phyloP scores from a whole-genome alignment of 2,113 vertebrate species.

The Aspidoscelis tigris region DNA sequence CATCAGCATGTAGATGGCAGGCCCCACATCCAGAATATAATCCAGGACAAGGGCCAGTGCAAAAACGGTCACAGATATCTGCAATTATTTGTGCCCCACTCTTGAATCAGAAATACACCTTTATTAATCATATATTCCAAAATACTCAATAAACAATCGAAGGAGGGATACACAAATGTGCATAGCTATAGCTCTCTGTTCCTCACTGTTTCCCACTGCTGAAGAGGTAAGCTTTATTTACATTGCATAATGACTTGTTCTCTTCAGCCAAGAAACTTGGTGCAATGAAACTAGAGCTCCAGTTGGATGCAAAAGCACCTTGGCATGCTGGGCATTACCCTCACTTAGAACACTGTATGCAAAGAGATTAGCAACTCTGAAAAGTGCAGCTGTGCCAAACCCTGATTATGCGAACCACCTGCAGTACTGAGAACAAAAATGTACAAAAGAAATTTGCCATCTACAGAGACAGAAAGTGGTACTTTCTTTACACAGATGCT shows the following conservation, averaged over 20 bases:
- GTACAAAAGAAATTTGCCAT: constrained; percentile 3
- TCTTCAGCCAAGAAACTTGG: neutral
- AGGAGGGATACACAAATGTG: constrained; percentile 39
- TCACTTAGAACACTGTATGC: neutral
- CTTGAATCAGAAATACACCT: constrained; percentile 40
- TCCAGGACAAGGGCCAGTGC: too few relatives aligned
- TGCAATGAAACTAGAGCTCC: neutral
- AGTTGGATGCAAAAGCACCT: neutral
- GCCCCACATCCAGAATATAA: too few relatives aligned
- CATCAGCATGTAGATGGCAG: too few relatives aligned
- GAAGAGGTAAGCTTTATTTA: constrained; percentile 1
- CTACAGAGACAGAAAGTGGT: constrained; percentile 9
- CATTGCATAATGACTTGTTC: neutral
- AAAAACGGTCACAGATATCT: constrained; percentile 27
- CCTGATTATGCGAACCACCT: constrained; percentile 15
- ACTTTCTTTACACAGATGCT: constrained; percentile 45
- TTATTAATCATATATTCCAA: constrained; percentile 22
- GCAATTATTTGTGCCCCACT: constrained; percentile 54
- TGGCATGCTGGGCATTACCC: neutral
- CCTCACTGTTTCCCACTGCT: neutral
- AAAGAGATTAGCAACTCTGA: neutral
- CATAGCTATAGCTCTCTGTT: neutral
- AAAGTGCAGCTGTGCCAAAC: constrained; percentile 43
- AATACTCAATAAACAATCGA: constrained; percentile 42
- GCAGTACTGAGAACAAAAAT: constrained; percentile 23